Base-by-base conservation (phyloP, 2,797 vertebrate species). In the Manis javanica region DNA sequence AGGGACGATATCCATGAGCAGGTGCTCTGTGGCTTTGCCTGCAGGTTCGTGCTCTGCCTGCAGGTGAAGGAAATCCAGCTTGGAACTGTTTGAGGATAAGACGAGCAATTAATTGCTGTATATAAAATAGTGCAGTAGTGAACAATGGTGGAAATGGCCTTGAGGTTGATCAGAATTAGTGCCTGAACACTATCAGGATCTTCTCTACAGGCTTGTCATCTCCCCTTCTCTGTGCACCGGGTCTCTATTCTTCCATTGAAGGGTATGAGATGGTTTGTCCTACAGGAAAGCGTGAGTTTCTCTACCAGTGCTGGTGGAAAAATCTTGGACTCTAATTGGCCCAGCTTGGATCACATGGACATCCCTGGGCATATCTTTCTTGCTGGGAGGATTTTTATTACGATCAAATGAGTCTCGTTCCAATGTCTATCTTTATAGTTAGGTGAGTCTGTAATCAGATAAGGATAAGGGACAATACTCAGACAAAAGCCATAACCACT, bases 261-360 rank as follows among this genome's bases (percentile, higher is more conserved):
- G 5, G 15, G 3, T 1, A 1, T 2, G 1, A 18, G 2, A 2
- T 34, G 19, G 6, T 61, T 31, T 82, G 68, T 39, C 15, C 71
- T 2, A 55, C 1, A 19, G n/a, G n/a, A 64, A 78, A 57, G 18
- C 2, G 34, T 83, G 18, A 18, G 3, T 77, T 87, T 63, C 21
- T 75, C 64, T 91, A 31, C 51, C 18, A 21, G 5, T 61, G 79
- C 64, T 29, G 9, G 55, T 75, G 31, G 42, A 18, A 75, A 75
- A 31, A 16, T 87, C 61, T 64, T 78, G 8, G 5, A 68, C 14
- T 34, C 19, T 24, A 3, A 42, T 12, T 83, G 87, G 29, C 29
- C 7, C 34, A 34, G 29, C 7, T 37, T 31, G 5, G 19, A 10
- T 82, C 75, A 63, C 34, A 55, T 39, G 42, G 49, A 46, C 11